These are phyloP conservation scores for Mus caroli DNA, from an alignment of 2,797 vertebrate species.

Conservation along the genomic window DNA sequence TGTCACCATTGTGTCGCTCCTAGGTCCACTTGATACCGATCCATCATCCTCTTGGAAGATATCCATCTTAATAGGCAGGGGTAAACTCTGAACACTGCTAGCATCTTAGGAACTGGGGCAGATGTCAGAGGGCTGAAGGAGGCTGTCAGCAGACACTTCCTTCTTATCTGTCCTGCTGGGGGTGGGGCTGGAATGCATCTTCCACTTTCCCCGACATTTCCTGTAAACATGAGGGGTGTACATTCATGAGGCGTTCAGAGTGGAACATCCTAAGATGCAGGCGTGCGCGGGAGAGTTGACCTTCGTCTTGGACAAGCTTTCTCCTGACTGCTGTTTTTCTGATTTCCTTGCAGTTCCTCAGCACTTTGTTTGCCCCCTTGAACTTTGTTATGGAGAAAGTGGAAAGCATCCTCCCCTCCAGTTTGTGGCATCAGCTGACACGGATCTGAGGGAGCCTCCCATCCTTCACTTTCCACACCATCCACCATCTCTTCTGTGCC, in stretches of 20 bases:
- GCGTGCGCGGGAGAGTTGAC: neutral
- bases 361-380: conserved; percentile 98
- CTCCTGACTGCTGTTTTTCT: conserved; percentile 78
- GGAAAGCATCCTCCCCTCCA: conserved; percentile 98
- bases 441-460: conserved; percentile 92
- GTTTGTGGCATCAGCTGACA: conserved; percentile 99
- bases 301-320: neutral
- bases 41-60: neutral
- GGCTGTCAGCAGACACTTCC: conserved; percentile 26
- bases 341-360: conserved; percentile 94
- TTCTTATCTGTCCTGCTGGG: neutral
- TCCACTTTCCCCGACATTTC: neutral
- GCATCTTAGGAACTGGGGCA: neutral
- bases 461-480: neutral
- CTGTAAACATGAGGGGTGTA: neutral
- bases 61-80: neutral
- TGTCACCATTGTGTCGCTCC: neutral
- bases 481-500: conserved; percentile 90
- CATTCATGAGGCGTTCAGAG: neutral
- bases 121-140: neutral
- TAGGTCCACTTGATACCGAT: neutral
- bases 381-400: conserved; percentile 99
- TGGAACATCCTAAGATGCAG: neutral
- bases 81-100: neutral
- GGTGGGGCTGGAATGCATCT: neutral